A percentile compares a stretch with the other conserved stretches of the same genome.
Evolutionary conservation across 2,797 vertebrate genomes (phyloP).

Genomic region (Pseudocheirus occidentalis): DNA sequence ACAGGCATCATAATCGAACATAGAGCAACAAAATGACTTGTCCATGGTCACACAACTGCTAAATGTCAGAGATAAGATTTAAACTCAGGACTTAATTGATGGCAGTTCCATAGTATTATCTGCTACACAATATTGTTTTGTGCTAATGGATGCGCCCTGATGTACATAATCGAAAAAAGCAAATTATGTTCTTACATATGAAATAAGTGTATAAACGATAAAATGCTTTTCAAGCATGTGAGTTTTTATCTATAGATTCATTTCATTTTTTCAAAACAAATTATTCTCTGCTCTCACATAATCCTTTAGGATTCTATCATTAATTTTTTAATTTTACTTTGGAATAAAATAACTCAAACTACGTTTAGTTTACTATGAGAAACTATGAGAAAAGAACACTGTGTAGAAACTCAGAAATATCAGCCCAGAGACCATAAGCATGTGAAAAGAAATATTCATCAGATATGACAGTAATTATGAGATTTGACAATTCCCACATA

Average conservation of each 20-base stretch:
- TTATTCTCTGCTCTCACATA: neutral
- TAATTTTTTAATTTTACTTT: constrained; percentile 40
- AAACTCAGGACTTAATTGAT: neutral
- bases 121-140: neutral
- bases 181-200: constrained; percentile 19
- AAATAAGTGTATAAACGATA: neutral
- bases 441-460: neutral
- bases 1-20: neutral
- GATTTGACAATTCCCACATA: neutral
- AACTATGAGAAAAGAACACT: constrained; percentile 31
- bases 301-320: neutral
- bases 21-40: neutral
- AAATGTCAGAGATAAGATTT: neutral
- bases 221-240: neutral
- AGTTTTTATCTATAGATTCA: neutral
- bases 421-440: neutral
- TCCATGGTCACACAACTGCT: neutral
- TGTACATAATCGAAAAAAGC: constrained; percentile 16
- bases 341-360: constrained; percentile 23
- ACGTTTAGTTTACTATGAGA: constrained; percentile 34
- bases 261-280: neutral
- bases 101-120: neutral
- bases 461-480: neutral
- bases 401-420: constrained; percentile 16
- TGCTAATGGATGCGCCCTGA: neutral